These are phyloP conservation scores for Trachurus trachurus DNA, from an alignment of 2,797 vertebrate genomes.

Conservation along the genomic window DNA sequence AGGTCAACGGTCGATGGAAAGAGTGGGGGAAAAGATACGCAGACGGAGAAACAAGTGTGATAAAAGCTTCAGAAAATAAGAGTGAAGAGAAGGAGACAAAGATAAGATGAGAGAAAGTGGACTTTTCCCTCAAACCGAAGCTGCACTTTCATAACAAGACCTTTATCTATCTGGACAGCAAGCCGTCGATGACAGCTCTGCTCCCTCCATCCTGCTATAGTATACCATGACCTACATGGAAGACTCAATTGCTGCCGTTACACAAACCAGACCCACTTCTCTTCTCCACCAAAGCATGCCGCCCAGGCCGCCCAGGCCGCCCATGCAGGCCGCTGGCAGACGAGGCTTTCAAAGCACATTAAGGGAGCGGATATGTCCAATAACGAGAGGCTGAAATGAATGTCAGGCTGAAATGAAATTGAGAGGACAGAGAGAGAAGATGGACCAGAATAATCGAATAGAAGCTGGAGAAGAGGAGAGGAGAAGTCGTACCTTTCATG, in stretches of 20 bases:
- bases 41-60: background rate
- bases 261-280: constrained; percentile 48
- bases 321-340: constrained; percentile 8
- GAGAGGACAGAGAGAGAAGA: background rate
- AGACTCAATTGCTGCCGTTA: constrained; percentile 24
- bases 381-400: constrained; percentile 2
- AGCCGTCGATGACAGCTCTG: constrained; percentile 12
- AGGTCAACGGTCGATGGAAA: constrained; percentile 9
- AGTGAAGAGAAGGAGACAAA: background rate
- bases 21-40: background rate
- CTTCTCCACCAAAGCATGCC: constrained; percentile 14
- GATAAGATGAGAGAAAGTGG: background rate
- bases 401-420: background rate
- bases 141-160: background rate
- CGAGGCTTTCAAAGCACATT: constrained; percentile 43
- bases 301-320: constrained; percentile 1
- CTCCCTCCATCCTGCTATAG: constrained; percentile 7
- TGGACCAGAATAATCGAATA: background rate
- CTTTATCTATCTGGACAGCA: constrained; percentile 31
- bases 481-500: constrained; percentile 68
- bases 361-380: constrained; percentile 36
- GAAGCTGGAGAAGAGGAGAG: background rate
- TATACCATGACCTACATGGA: constrained; percentile 31
- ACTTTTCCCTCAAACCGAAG: background rate
- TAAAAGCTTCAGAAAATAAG: background rate